Conservation (phyloP, 2,113 vertebrate genomes). For the Lonchura striata region DNA sequence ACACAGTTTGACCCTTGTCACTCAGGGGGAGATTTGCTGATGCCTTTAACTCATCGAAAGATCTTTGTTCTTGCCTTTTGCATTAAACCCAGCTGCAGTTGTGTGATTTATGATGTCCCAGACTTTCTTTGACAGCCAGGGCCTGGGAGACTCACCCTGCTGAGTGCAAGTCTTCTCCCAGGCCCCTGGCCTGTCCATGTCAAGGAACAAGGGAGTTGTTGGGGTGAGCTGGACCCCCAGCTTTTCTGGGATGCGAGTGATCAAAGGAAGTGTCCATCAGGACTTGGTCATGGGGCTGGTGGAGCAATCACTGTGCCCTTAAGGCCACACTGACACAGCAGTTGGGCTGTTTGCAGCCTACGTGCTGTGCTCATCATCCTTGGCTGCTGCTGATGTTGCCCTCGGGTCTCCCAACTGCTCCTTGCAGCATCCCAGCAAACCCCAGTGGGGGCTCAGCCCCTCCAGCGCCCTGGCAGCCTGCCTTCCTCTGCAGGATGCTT, state of each 20-base stretch:
- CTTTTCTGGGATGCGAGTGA: background rate
- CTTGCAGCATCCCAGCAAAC: background rate
- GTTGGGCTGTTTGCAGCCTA: background rate
- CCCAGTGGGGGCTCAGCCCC: rapidly evolving
- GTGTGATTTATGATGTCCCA: background rate
- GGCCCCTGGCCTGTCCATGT: background rate
- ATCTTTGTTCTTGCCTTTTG: background rate
- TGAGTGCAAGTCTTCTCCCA: background rate
- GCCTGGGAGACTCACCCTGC: background rate
- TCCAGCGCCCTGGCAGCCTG: background rate
- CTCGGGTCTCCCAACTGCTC: background rate
- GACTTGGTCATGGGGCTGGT: background rate
- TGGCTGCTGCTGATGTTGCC: background rate
- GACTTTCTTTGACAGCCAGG: background rate
- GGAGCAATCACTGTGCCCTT: rapidly evolving
- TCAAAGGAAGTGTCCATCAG: background rate
- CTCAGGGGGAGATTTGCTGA: background rate
- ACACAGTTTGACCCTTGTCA: background rate
- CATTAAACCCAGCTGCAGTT: background rate
- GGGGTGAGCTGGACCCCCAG: background rate
- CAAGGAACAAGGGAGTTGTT: background rate
- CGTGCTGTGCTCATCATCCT: background rate
- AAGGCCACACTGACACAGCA: background rate
- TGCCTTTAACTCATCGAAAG: background rate
- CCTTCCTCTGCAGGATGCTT: rapidly evolving